Conservation (phyloP, 1,140 invertebrate species). For the Ctenoplectra terminalis region DNA sequence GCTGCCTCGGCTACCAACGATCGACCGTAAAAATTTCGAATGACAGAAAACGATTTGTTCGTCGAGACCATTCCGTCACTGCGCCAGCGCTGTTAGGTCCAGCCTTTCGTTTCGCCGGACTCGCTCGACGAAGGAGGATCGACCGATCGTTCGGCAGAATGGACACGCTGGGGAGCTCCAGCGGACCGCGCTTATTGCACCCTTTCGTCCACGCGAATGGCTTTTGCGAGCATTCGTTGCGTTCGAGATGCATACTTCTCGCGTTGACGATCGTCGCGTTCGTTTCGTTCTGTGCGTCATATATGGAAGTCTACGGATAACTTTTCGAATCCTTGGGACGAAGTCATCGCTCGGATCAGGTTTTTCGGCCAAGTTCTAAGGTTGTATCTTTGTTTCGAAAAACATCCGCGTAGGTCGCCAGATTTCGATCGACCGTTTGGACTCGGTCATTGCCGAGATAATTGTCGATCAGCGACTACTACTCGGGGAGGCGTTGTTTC, state of each 20-base stretch:
- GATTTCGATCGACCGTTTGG: not conserved
- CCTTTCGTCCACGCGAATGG: not conserved
- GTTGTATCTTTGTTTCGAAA: no score
- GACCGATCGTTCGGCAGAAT: slow-evolving; percentile 14
- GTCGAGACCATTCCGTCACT: not conserved
- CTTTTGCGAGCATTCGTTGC: not conserved
- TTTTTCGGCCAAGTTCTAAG: no score
- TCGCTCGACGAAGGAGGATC: not conserved
- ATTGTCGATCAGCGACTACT: not conserved
- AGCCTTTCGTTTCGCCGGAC: not conserved
- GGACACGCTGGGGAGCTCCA: not conserved
- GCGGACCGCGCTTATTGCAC: not conserved
- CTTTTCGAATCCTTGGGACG: no score
- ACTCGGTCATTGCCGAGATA: not conserved
- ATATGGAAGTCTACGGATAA: no score
- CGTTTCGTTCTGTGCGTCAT: not conserved
- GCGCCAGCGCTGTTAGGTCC: not conserved
- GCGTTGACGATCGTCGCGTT: not conserved
- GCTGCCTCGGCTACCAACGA: not conserved
- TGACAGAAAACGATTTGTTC: slow-evolving; percentile 2
- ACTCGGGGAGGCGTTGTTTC: not conserved
- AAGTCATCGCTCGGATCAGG: no score
- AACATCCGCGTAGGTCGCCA: no score
- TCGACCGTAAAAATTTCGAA: slow-evolving; percentile 15
- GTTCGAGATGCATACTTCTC: not conserved